These are phyloP conservation scores for Enchytraeus crypticus DNA, from an alignment of 2,888 invertebrate genomes.

Conservation along the genomic window DNA sequence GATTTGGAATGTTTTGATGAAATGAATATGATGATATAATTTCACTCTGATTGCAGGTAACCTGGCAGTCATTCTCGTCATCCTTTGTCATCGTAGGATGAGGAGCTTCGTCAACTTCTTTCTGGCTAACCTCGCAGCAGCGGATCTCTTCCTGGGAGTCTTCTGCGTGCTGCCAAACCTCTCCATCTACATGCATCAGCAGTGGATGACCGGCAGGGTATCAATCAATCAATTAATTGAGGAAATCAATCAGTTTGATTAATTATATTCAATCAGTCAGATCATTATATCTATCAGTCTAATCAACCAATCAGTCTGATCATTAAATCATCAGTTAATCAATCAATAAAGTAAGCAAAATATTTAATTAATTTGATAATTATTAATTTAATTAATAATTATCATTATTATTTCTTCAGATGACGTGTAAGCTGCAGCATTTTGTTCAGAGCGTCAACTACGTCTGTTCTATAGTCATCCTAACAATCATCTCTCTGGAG, in stretches of 20 bases:
- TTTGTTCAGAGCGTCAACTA: slow-evolving; percentile 80
- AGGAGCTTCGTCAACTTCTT: slow-evolving; percentile 3
- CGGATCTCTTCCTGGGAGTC: slow-evolving; percentile 5
- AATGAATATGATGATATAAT: too few relatives aligned
- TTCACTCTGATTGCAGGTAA: slow-evolving; percentile 6
- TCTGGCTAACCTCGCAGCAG: slow-evolving; percentile 4
- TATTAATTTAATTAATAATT: too few relatives aligned
- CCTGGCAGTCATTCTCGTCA: background rate
- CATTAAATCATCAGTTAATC: too few relatives aligned
- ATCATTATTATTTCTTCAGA: too few relatives aligned
- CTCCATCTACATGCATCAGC: background rate
- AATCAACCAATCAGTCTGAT: too few relatives aligned
- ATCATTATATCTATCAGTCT: too few relatives aligned
- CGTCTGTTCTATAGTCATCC: slow-evolving; percentile 78
- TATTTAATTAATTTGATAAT: too few relatives aligned
- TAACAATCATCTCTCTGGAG: slow-evolving; percentile 59
- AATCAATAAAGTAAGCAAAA: too few relatives aligned
- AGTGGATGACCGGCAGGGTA: slow-evolving; percentile 5
- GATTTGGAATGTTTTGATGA: too few relatives aligned
- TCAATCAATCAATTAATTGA: too few relatives aligned
- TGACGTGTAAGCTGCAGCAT: slow-evolving; percentile 78
- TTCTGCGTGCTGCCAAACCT: slow-evolving; percentile 9
- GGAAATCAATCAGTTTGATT: too few relatives aligned
- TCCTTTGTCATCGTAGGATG: slow-evolving; percentile 1
- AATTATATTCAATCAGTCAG: too few relatives aligned